Evolutionary conservation across 2,797 vertebrate species (phyloP).

Genomic region (Betta splendens): DNA sequence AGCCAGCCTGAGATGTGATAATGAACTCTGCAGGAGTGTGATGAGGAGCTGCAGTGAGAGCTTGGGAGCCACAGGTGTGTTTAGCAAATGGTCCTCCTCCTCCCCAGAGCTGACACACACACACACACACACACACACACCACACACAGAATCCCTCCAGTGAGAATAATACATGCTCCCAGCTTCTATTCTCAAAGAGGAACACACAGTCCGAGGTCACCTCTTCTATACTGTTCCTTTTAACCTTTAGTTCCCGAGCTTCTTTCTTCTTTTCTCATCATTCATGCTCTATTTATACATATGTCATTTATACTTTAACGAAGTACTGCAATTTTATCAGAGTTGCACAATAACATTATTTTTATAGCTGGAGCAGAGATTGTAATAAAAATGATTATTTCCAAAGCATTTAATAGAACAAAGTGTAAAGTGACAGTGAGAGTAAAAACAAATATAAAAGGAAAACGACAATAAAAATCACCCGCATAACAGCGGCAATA

Average conservation of each 20-base stretch:
- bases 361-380: slow-evolving; percentile 40
- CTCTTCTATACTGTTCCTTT: slow-evolving; percentile 30
- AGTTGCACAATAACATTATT: slow-evolving; percentile 31
- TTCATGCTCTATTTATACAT: slow-evolving; percentile 21
- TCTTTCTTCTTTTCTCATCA: slow-evolving; percentile 10
- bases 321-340: slow-evolving; percentile 29
- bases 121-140: slow-evolving; percentile 16
- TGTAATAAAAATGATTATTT: slow-evolving; percentile 37
- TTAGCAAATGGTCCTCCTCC: slow-evolving; percentile 18
- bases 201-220: slow-evolving; percentile 35
- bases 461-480: slow-evolving; percentile 10
- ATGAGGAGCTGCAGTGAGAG: slow-evolving; percentile 43
- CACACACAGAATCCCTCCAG: slow-evolving; percentile 4
- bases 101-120: neutral
- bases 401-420: slow-evolving; percentile 21
- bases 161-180: slow-evolving; percentile 43
- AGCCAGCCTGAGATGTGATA: slow-evolving; percentile 41
- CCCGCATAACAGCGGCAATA: slow-evolving; percentile 5
- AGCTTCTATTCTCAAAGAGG: slow-evolving; percentile 18
- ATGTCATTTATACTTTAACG: slow-evolving; percentile 24
- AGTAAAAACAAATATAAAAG: no score
- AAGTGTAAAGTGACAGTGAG: slow-evolving; percentile 26
- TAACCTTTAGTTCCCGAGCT: slow-evolving; percentile 2
- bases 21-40: slow-evolving; percentile 61
- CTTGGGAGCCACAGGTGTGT: slow-evolving; percentile 61